phyloP scores from a whole-genome alignment of 2,888 invertebrate genomes.

The Psylliodes chrysocephalus region DNA sequence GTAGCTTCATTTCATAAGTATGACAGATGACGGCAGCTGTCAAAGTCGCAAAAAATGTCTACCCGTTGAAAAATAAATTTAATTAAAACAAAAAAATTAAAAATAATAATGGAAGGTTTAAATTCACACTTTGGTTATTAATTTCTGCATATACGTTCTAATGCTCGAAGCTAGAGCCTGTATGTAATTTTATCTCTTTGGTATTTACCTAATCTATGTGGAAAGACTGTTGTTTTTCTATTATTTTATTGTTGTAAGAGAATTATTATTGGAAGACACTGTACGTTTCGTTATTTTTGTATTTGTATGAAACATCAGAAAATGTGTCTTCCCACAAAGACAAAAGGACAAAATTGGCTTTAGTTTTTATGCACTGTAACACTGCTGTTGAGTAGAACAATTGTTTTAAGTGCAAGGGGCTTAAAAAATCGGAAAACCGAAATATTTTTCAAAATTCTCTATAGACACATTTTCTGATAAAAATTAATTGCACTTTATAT shows the following conservation, averaged over 20 bases:
- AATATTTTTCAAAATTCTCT: conserved; percentile 37
- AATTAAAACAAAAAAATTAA: background rate
- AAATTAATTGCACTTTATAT: conserved; percentile 49
- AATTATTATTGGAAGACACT: conserved; percentile 37
- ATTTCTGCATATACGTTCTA: conserved; percentile 35
- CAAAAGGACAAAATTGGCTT: conserved; percentile 67
- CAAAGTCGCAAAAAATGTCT: no score
- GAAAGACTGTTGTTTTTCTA: conserved; percentile 74
- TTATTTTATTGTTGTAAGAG: conserved; percentile 37
- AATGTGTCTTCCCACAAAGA: conserved; percentile 85
- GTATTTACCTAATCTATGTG: conserved; percentile 74
- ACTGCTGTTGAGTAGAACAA: conserved; percentile 63
- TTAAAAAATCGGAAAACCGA: conserved; percentile 41
- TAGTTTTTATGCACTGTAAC: conserved; percentile 69
- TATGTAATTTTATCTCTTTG: conserved; percentile 30
- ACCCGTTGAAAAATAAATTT: no score
- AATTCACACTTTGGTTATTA: conserved; percentile 29
- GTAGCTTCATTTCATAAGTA: no score
- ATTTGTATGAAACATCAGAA: conserved; percentile 71
- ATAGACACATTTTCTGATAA: conserved; percentile 80
- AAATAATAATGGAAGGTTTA: conserved; percentile 1
- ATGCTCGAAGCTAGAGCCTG: conserved; percentile 31
- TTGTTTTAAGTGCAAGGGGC: conserved; percentile 64
- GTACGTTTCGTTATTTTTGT: conserved; percentile 1
- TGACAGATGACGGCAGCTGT: no score